Base-by-base conservation (phyloP, 2,797 vertebrate species). In the Allobates femoralis region DNA sequence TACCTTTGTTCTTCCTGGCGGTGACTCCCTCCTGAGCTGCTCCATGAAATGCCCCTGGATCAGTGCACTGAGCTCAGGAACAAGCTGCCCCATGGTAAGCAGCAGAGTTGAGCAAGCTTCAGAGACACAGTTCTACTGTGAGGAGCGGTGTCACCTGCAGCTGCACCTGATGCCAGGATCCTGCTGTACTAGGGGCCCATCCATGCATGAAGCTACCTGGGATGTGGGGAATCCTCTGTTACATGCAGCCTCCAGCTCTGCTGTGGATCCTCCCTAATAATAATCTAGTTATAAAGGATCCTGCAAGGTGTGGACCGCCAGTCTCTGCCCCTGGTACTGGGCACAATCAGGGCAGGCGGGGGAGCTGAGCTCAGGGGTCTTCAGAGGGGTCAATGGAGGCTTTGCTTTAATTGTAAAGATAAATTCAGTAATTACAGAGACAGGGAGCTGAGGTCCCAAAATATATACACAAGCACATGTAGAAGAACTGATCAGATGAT, bases 1-100 rank as follows among this genome's bases (percentile, higher is more conserved):
- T 88, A 86, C 79, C 78, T 14, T 82, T n/a, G 51, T 50, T 50
- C n/a, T 56, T 79, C 62, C 76, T 87, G 81, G 28, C 89, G 87
- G 77, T 74, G 78, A 46, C 73, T 66, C 71, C 10, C 73, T 53
- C 71, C 26, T n/a, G 4, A 50, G 21, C 77, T 71, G 64, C 60
- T 56, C 75, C 23, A 26, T 21, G 37, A 32, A 46, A 16, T 34
- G 8, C 41, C 21, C 76, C 55, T 28, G 64, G 62, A 69, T n/a
- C 60, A 90, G 74, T 10, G 84, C 74, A 56, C 37, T 79, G 89
- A 86, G 86, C 87, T 50, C 80, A 46, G 62, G 50, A 2, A 3
- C 23, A 2, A 41, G n/a, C 37, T 26, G 14, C 84, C 85, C 79
- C 81, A 87, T 83, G 11, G 66, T 71, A 11, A 16, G 28, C 23